These are phyloP conservation scores for Drosophila neotestacea DNA, from an alignment of 2,888 invertebrate species.

Conservation along the genomic window DNA sequence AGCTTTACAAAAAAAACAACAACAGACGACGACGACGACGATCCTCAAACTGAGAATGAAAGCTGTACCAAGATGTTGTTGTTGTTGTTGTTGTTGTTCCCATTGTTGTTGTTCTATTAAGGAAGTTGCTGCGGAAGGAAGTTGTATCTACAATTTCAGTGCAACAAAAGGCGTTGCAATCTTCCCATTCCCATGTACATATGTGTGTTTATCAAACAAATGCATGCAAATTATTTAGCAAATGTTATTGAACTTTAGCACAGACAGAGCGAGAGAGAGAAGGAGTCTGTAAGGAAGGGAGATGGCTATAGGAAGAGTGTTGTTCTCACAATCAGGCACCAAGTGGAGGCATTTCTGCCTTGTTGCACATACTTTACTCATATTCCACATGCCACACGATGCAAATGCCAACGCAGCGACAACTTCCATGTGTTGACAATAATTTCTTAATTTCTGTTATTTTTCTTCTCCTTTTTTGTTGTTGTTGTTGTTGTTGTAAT, in stretches of 20 bases:
- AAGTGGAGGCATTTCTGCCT: conserved; percentile 28
- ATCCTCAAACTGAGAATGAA: conserved; percentile 1
- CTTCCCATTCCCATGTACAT: background rate
- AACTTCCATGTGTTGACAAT: conserved; percentile 67
- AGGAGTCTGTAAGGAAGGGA: background rate
- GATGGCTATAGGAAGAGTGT: background rate
- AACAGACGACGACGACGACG: conserved; percentile 4
- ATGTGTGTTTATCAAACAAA: background rate
- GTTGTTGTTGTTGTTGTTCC: conserved; percentile 1
- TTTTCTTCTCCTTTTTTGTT: conserved; percentile 10
- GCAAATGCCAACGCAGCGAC: conserved; percentile 54
- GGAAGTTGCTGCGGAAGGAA: conserved; percentile 70
- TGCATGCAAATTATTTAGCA: conserved; percentile 57
- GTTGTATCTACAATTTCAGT: conserved; percentile 53
- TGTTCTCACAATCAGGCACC: background rate
- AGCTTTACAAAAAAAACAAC: conserved; percentile 7
- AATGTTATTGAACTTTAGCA: conserved; percentile 70
- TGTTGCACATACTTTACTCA: conserved; percentile 25
- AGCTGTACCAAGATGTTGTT: conserved; percentile 14
- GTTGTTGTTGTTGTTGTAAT: background rate
- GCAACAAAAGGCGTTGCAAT: conserved; percentile 15
- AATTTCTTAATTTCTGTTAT: conserved; percentile 24
- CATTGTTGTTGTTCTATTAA: conserved; percentile 13
- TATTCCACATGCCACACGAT: conserved; percentile 6
- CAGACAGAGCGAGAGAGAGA: background rate